A percentile compares a stretch with the other conserved stretches of the same genome.
Conservation (phyloP, 2,113 vertebrate genomes). For the Ochotona curzoniae region DNA sequence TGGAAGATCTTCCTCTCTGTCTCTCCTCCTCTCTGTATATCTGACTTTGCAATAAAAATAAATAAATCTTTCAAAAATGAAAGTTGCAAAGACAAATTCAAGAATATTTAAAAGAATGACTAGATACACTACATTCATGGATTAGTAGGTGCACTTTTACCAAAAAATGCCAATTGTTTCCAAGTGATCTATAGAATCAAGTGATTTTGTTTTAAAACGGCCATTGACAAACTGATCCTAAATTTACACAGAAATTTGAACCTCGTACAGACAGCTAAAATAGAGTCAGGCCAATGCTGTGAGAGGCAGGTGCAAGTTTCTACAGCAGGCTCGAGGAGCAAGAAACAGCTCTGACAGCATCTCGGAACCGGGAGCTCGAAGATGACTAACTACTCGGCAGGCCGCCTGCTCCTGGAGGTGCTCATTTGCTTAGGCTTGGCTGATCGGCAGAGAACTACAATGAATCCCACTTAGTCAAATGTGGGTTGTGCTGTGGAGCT, state of each 20-base stretch:
- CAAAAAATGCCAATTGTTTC: neutral
- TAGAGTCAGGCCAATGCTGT: neutral
- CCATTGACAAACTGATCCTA: neutral
- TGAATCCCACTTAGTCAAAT: neutral
- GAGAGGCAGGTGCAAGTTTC: neutral
- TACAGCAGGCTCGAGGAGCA: neutral
- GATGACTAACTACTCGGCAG: neutral
- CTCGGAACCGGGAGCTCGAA: neutral
- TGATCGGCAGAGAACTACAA: neutral
- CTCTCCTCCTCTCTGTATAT: too few relatives aligned
- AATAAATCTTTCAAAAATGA: neutral
- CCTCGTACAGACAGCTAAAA: conserved; percentile 25
- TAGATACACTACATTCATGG: neutral
- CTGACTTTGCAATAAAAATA: too few relatives aligned
- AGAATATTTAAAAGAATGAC: conserved; percentile 27
- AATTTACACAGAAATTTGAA: neutral
- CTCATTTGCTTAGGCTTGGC: neutral
- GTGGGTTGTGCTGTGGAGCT: neutral
- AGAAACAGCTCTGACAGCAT: neutral
- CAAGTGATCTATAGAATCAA: neutral
- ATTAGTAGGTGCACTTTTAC: neutral
- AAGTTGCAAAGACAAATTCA: neutral
- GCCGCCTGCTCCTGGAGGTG: neutral
- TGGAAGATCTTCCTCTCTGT: too few relatives aligned
- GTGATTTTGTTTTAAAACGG: neutral